A percentile compares a stretch with the other conserved stretches of the same genome.
Conservation (phyloP, 2,888 invertebrate species). For the Eupeodes luniger region DNA sequence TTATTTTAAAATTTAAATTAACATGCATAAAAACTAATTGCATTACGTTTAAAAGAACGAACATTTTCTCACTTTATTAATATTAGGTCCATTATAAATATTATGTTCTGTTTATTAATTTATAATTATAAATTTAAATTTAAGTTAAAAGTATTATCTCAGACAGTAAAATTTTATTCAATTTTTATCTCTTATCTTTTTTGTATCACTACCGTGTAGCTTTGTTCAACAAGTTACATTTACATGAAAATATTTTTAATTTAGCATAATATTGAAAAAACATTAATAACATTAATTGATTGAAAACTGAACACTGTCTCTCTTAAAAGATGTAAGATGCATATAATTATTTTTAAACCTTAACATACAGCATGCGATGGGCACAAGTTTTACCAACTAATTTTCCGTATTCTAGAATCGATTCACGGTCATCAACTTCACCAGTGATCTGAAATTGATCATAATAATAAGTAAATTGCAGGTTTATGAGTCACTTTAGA, state of each 20-base stretch:
- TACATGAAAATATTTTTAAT: slow-evolving; percentile 22
- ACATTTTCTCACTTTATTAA: slow-evolving; percentile 4
- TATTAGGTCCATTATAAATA: slow-evolving; percentile 50
- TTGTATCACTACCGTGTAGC: slow-evolving; percentile 21
- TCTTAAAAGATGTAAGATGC: slow-evolving; percentile 11
- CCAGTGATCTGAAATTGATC: slow-evolving; percentile 78
- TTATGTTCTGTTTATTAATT: slow-evolving; percentile 26
- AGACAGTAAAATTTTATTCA: slow-evolving; percentile 32
- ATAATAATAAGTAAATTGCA: slow-evolving; percentile 39
- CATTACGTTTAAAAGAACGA: slow-evolving; percentile 42
- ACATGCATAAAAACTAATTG: slow-evolving; percentile 53
- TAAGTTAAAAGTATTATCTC: slow-evolving; percentile 45
- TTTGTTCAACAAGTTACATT: slow-evolving; percentile 52
- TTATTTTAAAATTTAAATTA: slow-evolving; percentile 24
- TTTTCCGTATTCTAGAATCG: slow-evolving; percentile 81
- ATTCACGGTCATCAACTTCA: slow-evolving; percentile 77
- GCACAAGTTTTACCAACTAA: slow-evolving; percentile 82
- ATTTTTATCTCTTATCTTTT: slow-evolving; percentile 9
- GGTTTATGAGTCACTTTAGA: slow-evolving; percentile 1
- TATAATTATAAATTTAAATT: slow-evolving; percentile 37
- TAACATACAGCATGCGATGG: slow-evolving; percentile 81
- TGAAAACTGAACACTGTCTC: slow-evolving; percentile 53
- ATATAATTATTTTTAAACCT: slow-evolving; percentile 66
- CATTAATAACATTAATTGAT: slow-evolving; percentile 20
- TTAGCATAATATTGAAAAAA: slow-evolving; percentile 23